Conservation (phyloP, 2,888 invertebrate genomes). For the Synergus umbraculus region DNA sequence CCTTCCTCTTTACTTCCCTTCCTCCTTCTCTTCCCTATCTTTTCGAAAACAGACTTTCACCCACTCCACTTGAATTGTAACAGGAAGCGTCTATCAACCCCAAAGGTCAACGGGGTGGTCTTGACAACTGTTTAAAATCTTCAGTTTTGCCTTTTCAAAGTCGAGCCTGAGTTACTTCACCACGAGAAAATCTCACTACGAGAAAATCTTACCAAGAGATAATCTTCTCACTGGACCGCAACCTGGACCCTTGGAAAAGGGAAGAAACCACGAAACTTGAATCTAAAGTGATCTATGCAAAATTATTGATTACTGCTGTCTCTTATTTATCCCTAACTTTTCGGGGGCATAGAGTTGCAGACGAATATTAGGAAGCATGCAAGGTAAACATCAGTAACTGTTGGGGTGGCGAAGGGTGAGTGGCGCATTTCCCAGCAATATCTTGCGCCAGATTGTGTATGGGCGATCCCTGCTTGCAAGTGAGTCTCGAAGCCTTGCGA, state of each 20-base stretch:
- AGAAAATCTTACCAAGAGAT: conserved; percentile 41
- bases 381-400: conserved; percentile 65
- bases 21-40: conserved; percentile 54
- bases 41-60: conserved; percentile 41
- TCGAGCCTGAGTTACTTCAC: conserved; percentile 53
- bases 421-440: conserved; percentile 67
- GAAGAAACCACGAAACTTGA: neutral
- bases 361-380: conserved; percentile 54
- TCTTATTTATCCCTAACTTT: conserved; percentile 43
- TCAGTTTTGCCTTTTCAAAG: conserved; percentile 57
- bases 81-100: conserved; percentile 59
- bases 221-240: conserved; percentile 33
- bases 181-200: neutral
- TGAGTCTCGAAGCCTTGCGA: conserved; percentile 60
- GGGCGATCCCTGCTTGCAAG: conserved; percentile 54
- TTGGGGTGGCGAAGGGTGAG: conserved; percentile 59
- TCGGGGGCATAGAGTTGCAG: conserved; percentile 43
- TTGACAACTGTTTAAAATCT: conserved; percentile 73
- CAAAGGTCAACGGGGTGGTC: conserved; percentile 64
- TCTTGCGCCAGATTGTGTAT: conserved; percentile 67
- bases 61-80: conserved; percentile 56
- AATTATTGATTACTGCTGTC: neutral
- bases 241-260: neutral
- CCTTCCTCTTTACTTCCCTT: conserved; percentile 56
- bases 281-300: neutral